Evolutionary conservation across 1,140 invertebrate genomes (phyloP).

Genomic region (Caerostris darwini): DNA sequence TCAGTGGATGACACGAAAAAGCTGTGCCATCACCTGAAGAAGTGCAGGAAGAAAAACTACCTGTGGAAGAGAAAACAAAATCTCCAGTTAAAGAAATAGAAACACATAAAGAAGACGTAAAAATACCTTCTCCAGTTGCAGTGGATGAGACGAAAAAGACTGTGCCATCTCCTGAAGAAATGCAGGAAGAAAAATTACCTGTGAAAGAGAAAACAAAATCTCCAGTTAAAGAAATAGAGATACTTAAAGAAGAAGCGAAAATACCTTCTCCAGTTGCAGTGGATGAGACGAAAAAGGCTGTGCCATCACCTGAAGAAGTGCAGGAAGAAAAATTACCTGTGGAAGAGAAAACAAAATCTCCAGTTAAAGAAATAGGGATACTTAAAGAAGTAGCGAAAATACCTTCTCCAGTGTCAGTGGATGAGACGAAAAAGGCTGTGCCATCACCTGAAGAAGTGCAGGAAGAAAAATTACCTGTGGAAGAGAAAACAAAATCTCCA

Average conservation of each 20-base stretch:
- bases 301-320: background rate
- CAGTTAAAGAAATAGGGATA: background rate
- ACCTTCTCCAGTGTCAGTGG: background rate
- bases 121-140: background rate
- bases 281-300: background rate
- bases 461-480: background rate
- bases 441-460: background rate
- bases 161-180: no score
- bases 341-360: background rate
- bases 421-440: slow-evolving; percentile 40
- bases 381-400: background rate
- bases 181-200: no score
- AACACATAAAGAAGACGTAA: no score
- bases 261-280: background rate
- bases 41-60: background rate
- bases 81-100: background rate
- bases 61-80: background rate
- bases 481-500: background rate
- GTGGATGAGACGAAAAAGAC: no score
- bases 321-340: background rate
- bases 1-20: background rate
- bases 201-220: no score
- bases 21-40: background rate
- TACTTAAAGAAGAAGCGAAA: background rate
- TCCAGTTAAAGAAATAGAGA: background rate